These are phyloP conservation scores for Linepithema humile DNA, from an alignment of 1,140 invertebrate genomes.

Conservation along the genomic window DNA sequence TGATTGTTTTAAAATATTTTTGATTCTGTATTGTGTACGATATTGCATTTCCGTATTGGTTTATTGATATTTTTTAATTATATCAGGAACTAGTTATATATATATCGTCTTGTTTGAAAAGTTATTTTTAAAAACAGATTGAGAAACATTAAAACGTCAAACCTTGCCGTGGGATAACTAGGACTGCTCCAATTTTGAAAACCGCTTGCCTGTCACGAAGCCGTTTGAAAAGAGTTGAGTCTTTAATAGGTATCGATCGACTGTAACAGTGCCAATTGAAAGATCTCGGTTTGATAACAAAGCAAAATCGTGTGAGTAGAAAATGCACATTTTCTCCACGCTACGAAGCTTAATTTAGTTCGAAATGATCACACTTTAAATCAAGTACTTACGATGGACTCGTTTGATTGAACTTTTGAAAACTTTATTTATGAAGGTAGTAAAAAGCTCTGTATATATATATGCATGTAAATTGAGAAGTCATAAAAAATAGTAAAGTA, in stretches of 20 bases:
- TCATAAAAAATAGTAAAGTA: neutral
- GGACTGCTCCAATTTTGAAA: constrained; percentile 59
- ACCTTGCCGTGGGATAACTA: constrained; percentile 3
- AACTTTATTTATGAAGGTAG: neutral
- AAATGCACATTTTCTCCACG: constrained; percentile 48
- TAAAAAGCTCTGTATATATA: too few relatives aligned
- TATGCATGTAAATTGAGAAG: neutral
- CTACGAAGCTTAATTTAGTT: constrained; percentile 14
- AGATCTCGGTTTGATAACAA: constrained; percentile 60
- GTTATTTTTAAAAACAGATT: too few relatives aligned
- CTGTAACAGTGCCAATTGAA: constrained; percentile 63
- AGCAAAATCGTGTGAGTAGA: constrained; percentile 46
- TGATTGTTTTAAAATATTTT: too few relatives aligned
- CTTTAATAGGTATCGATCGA: constrained; percentile 42
- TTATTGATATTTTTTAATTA: too few relatives aligned
- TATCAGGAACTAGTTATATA: too few relatives aligned
- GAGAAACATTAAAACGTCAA: constrained; percentile 26
- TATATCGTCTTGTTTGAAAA: too few relatives aligned
- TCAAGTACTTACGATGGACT: constrained; percentile 7
- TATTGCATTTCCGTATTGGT: too few relatives aligned
- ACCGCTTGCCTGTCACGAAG: constrained; percentile 27
- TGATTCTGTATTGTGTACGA: too few relatives aligned
- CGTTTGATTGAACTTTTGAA: constrained; percentile 5
- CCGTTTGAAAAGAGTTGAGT: constrained; percentile 19
- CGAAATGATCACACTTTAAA: constrained; percentile 22